Percentiles rank a stretch among this genome's conserved stretches.
Evolutionary conservation across 2,888 invertebrate species (phyloP).

Genomic region (Amblyteles armatorius): DNA sequence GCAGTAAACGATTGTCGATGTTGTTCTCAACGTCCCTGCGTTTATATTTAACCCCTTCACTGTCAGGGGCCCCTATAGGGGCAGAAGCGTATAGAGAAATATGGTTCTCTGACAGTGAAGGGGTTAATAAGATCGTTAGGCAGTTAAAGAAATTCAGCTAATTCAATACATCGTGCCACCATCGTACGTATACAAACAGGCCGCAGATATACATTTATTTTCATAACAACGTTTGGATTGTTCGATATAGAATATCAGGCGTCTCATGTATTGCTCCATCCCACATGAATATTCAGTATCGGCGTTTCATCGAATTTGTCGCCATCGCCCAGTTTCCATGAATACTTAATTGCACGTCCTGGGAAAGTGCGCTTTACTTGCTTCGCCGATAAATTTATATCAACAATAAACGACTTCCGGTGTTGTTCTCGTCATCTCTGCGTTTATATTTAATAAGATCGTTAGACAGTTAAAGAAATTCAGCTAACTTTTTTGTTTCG

Average conservation of each 20-base stretch:
- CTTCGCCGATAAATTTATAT: constrained; percentile 9
- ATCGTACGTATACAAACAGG: not conserved
- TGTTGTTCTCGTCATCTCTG: not conserved
- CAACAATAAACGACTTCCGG: not conserved
- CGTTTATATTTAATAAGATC: not conserved
- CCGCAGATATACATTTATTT: not conserved
- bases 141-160: no score
- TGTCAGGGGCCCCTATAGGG: no score
- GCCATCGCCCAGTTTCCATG: not conserved
- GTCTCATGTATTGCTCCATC: not conserved
- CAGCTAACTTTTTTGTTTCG: not conserved
- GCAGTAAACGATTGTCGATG: no score
- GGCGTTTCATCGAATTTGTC: not conserved
- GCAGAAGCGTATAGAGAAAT: no score
- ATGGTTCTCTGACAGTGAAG: no score
- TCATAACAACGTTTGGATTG: constrained; percentile 5
- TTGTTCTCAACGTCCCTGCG: no score
- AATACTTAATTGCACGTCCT: not conserved
- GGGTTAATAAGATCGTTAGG: no score
- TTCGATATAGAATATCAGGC: not conserved
- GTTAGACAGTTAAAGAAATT: no score
- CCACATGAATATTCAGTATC: constrained; percentile 18
- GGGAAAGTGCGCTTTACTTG: not conserved
- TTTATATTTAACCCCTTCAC: no score
- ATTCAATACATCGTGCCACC: constrained; percentile 8